A percentile compares a stretch with the other conserved stretches of the same genome.
Evolutionary conservation across 2,888 invertebrate genomes (phyloP).

Genomic region (Girardia tigrina): DNA sequence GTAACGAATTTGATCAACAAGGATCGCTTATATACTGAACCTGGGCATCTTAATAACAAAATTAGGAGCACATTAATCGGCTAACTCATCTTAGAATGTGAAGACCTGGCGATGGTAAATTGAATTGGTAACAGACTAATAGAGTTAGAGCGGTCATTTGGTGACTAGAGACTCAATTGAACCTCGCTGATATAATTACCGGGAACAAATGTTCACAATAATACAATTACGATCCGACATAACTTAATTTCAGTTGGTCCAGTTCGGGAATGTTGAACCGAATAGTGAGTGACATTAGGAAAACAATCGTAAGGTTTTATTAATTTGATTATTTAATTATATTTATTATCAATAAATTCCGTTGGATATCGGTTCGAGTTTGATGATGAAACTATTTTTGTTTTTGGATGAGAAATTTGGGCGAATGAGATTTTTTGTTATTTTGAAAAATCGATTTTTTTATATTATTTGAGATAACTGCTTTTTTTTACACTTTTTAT

Average conservation of each 20-base stretch:
- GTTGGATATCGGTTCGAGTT: too few species aligned
- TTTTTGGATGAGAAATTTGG: too few species aligned
- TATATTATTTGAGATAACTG: too few species aligned
- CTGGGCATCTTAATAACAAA: background rate
- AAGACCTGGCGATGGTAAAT: background rate
- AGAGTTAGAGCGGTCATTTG: background rate
- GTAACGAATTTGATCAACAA: too few species aligned
- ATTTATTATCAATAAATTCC: background rate
- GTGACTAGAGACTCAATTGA: background rate
- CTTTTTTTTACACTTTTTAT: too few species aligned
- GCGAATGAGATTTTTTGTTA: too few species aligned
- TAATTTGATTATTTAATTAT: slow-evolving; percentile 13
- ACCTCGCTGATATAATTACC: slow-evolving; percentile 3
- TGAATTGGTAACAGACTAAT: background rate
- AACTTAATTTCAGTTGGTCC: slow-evolving; percentile 1
- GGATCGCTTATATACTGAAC: background rate
- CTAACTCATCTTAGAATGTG: slow-evolving; percentile 2
- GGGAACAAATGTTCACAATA: slow-evolving; percentile 14
- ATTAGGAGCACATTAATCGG: background rate
- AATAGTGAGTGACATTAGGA: slow-evolving; percentile 5
- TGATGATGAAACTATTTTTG: too few species aligned
- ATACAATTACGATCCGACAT: background rate
- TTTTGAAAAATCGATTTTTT: too few species aligned
- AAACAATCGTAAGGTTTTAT: slow-evolving; percentile 9
- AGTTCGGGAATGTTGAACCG: background rate